Percentiles rank a stretch among this genome's conserved stretches.
Evolutionary conservation across 2,113 vertebrate genomes (phyloP).

Genomic region (Ariopsis seemanni): DNA sequence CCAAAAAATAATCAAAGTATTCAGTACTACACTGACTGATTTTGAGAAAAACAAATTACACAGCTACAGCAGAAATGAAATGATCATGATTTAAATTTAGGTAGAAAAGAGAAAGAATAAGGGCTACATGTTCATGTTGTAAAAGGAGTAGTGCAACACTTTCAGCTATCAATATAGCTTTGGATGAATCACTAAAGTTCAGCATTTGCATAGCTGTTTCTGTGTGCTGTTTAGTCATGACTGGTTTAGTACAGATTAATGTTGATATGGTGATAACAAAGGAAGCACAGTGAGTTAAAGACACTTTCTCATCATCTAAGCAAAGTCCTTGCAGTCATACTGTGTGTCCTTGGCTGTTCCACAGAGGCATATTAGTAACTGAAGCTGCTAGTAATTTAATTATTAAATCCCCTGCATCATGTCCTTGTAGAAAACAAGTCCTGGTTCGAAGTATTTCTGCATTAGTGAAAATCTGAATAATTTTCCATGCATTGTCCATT

Average conservation of each 20-base stretch:
- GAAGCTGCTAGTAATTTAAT: background rate
- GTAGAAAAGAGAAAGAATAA: background rate
- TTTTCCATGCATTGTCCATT: background rate
- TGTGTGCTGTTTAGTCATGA: background rate
- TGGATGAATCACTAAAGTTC: background rate
- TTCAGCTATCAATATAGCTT: background rate
- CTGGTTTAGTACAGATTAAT: background rate
- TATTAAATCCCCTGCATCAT: background rate
- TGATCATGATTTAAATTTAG: background rate
- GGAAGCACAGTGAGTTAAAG: background rate
- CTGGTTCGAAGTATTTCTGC: background rate
- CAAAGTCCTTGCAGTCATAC: background rate
- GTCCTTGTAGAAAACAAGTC: background rate
- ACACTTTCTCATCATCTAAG: background rate
- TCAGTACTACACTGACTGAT: background rate
- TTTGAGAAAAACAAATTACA: background rate
- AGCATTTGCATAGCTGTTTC: background rate
- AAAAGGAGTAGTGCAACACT: background rate
- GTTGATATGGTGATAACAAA: background rate
- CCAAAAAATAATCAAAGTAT: background rate
- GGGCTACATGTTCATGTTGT: background rate
- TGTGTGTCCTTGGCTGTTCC: background rate
- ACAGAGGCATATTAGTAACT: background rate
- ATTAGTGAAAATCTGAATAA: background rate
- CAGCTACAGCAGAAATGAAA: background rate